phyloP scores from a whole-genome alignment of 2,113 vertebrate species.

The Ranitomeya variabilis region DNA sequence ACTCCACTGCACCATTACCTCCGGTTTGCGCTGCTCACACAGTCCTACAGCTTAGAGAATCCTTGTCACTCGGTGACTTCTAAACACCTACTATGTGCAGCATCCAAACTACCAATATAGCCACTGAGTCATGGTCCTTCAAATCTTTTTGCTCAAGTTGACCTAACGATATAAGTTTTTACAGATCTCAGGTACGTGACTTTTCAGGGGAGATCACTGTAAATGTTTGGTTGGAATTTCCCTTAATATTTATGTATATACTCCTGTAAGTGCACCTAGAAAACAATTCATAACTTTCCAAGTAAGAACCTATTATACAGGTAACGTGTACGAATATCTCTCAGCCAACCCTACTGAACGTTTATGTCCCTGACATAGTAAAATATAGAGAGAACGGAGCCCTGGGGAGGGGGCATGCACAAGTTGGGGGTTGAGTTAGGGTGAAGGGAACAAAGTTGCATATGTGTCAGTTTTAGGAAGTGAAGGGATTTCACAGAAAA shows the following conservation, averaged over 20 bases:
- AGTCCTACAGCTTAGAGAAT: too few species aligned
- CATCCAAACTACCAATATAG: too few species aligned
- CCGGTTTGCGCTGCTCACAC: too few species aligned
- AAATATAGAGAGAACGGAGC: not conserved
- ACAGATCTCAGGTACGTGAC: not conserved
- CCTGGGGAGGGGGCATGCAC: not conserved
- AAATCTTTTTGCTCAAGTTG: too few species aligned
- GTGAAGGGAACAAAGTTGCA: not conserved
- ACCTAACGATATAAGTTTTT: not conserved
- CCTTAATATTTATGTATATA: not conserved
- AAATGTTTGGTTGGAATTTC: not conserved
- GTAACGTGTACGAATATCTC: not conserved
- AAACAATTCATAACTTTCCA: not conserved
- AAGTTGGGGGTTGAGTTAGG: not conserved
- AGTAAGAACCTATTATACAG: not conserved
- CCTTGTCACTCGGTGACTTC: too few species aligned
- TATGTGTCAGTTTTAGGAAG: conserved; percentile 49
- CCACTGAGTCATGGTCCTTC: too few species aligned
- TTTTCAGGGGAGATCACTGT: not conserved
- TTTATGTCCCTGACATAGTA: not conserved
- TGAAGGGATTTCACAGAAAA: conserved; percentile 52
- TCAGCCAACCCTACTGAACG: not conserved
- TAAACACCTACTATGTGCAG: too few species aligned
- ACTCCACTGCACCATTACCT: too few species aligned
- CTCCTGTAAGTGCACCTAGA: not conserved